Percentiles rank a stretch among this genome's conserved stretches.
Conservation (phyloP, 1,140 invertebrate genomes). For the Mactra quadrangularis region DNA sequence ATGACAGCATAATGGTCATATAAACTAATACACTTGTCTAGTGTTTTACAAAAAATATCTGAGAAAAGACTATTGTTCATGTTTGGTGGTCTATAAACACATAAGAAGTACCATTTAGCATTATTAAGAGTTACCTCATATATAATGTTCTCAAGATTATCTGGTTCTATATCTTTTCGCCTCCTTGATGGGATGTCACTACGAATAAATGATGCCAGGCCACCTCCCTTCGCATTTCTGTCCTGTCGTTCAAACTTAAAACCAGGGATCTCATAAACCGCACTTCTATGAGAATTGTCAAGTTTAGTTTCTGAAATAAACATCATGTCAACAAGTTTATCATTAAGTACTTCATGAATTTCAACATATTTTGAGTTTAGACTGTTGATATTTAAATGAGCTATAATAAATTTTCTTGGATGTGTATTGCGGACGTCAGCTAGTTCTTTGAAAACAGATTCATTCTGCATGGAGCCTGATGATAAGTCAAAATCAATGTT, state of each 20-base stretch:
- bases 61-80: background rate
- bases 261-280: background rate
- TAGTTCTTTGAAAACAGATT: no score
- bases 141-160: slow-evolving; percentile 4
- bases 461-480: no score
- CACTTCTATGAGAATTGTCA: background rate
- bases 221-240: slow-evolving; percentile 10
- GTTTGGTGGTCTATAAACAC: slow-evolving; percentile 20
- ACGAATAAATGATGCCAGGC: slow-evolving; percentile 6
- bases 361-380: slow-evolving; percentile 5
- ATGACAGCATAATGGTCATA: slow-evolving; percentile 4
- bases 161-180: slow-evolving; percentile 10
- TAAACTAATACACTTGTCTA: slow-evolving; percentile 10
- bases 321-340: background rate
- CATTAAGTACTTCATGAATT: slow-evolving; percentile 5
- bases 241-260: slow-evolving; percentile 25
- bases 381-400: slow-evolving; percentile 29
- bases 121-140: slow-evolving; percentile 15
- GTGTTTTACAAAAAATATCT: background rate
- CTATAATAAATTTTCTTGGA: no score
- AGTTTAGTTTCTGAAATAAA: slow-evolving; percentile 15
- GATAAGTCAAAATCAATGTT: no score
- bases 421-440: no score
- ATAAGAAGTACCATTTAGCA: slow-evolving; percentile 25
- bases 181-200: slow-evolving; percentile 26